Evolutionary conservation across 2,113 vertebrate species (phyloP), one percentile per base, ranked within the genome.

Genomic region (Xenopus laevis): DNA sequence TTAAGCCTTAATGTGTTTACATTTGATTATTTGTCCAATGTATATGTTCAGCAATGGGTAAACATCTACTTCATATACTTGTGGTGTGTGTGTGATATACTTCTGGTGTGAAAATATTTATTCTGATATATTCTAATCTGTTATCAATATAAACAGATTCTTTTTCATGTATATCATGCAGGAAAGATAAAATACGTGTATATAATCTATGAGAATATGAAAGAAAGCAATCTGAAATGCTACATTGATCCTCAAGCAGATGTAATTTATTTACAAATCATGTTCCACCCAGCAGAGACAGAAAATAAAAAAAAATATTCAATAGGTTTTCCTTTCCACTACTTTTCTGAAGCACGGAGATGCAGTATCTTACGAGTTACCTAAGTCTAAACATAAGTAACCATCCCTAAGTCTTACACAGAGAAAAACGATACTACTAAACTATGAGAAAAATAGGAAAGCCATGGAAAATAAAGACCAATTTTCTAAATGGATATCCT

Each of bases 261-360:
- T 50, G 47, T 73, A 73, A 73, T 73, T 73, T 73, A 73, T 73
- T 73, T 73, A 59, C 71, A 65, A 63, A 52, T 66, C 71, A 73
- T 73, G 71, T 73, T 9, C 33, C 62, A 65, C 62, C 63, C 20
- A 58, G 63, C 47, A 58, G 62, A 73, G 71, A 66, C 71, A 73
- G 71, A 73, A 73, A 73, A 73, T 73, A 73, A 65, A 73, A 73
- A 65, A 73, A 58, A 73, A 73, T 73, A 73, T 73, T 73, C 71
- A 73, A 73, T 50, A 66, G 58, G 71, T 73, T 73, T 65, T 15
- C 50, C 21, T 40, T 40, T 40, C 33, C 33, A 40, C 33, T 40
- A 40, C 33, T 40, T 40, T 40, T 40, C 8, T 40, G 6, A 40
- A 40, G 33, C 33, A 9, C 33, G 6, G 33, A 40, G 33, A 40